phyloP scores from a whole-genome alignment of 2,888 invertebrate genomes.

The Thysanoteuthis rhombus region DNA sequence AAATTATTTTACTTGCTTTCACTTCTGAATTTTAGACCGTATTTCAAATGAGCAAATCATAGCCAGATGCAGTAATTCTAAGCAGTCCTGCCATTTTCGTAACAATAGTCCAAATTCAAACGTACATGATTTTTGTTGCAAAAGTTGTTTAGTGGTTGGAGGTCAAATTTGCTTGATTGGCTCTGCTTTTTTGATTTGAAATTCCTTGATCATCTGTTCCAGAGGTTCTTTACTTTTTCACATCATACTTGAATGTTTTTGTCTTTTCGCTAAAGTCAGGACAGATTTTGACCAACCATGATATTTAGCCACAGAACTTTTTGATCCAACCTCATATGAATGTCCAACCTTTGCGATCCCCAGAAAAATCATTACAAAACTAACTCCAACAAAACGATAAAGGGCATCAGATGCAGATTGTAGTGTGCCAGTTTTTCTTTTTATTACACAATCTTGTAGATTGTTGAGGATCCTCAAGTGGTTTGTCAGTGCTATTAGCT shows the following conservation, averaged over 20 bases:
- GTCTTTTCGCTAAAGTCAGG: too few species aligned
- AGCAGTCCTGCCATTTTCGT: too few species aligned
- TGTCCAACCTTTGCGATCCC: not conserved
- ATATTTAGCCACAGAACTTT: not conserved
- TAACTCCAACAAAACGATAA: not conserved
- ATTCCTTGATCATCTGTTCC: not conserved
- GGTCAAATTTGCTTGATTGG: not conserved
- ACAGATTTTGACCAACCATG: not conserved
- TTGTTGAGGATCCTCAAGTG: not conserved
- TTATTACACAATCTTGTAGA: not conserved
- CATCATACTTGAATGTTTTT: too few species aligned
- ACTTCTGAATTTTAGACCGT: not conserved
- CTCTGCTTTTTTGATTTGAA: not conserved
- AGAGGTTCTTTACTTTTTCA: not conserved
- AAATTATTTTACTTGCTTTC: not conserved
- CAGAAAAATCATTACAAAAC: not conserved
- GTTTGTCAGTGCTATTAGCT: not conserved
- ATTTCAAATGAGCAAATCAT: not conserved
- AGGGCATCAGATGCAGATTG: not conserved
- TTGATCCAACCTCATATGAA: not conserved
- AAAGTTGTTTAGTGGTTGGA: rapidly evolving
- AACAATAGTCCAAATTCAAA: too few species aligned
- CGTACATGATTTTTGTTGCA: not conserved
- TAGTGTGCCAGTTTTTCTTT: too few species aligned
- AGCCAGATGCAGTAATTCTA: too few species aligned